A percentile compares a stretch with the other conserved stretches of the same genome.
phyloP scores from a whole-genome alignment of 2,113 vertebrate genomes.

The Condylura cristata region DNA sequence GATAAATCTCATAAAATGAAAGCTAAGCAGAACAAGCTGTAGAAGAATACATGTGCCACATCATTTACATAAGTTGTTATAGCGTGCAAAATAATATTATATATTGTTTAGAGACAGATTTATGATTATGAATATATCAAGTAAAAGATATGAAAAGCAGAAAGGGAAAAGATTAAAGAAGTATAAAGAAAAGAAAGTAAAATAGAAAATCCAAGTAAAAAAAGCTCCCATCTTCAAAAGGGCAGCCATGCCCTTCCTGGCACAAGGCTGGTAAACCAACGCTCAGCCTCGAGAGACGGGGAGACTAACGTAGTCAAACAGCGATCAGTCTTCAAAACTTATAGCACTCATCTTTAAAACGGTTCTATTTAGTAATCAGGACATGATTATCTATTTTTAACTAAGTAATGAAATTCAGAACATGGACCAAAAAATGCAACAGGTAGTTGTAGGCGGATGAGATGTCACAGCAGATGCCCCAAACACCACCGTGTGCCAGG shows the following conservation, averaged over 20 bases:
- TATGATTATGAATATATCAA: not conserved
- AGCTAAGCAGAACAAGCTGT: conserved; percentile 39
- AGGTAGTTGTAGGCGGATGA: conserved; percentile 74
- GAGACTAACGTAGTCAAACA: not conserved
- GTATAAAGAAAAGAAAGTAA: conserved; percentile 17
- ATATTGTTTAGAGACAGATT: not conserved
- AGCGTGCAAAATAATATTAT: conserved; percentile 9
- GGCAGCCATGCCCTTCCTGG: conserved; percentile 24
- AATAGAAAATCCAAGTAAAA: not conserved
- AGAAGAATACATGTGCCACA: not conserved
- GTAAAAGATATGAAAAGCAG: not conserved
- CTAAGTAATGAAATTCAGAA: conserved; percentile 75
- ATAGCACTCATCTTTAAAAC: conserved; percentile 45
- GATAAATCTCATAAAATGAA: conserved; percentile 41
- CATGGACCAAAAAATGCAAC: conserved; percentile 71
- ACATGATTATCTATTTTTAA: conserved; percentile 73
- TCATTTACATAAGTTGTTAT: not conserved
- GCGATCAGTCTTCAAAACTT: conserved; percentile 42
- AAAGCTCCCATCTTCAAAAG: conserved; percentile 46
- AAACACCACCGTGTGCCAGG: conserved; percentile 64
- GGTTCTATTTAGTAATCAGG: conserved; percentile 65
- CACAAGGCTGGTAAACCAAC: not conserved
- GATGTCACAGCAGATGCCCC: conserved; percentile 79
- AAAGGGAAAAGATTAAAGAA: not conserved
- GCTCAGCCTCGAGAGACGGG: not conserved